A percentile compares a stretch with the other conserved stretches of the same genome.
These are phyloP conservation scores for Metacarcinus magister DNA, from an alignment of 2,888 invertebrate genomes.

Conservation along the genomic window DNA sequence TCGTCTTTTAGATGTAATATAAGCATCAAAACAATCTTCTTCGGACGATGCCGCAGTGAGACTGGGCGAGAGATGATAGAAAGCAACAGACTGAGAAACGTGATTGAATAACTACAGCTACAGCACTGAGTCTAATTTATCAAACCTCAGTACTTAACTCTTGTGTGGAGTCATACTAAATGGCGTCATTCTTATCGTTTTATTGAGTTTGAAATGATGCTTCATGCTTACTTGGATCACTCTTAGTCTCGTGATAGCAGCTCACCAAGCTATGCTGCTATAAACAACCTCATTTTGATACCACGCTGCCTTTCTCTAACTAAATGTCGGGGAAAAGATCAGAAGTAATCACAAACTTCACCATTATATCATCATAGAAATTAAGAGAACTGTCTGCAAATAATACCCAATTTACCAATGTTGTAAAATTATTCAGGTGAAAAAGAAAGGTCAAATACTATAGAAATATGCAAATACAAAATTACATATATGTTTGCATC, in stretches of 20 bases:
- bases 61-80: not conserved
- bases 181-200: not conserved
- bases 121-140: not conserved
- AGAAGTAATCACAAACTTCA: not conserved
- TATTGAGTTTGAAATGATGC: not conserved
- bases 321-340: not conserved
- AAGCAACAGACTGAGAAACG: not conserved
- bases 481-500: too few relatives aligned
- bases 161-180: not conserved
- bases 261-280: not conserved
- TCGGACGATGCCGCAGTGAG: too few relatives aligned
- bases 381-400: not conserved
- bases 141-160: too few relatives aligned
- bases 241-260: not conserved
- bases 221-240: not conserved
- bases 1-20: not conserved
- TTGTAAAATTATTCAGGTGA: not conserved
- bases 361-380: not conserved
- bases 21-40: too few relatives aligned
- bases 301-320: not conserved
- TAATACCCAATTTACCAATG: not conserved
- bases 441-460: too few relatives aligned
- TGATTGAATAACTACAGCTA: not conserved
- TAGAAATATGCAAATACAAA: not conserved
- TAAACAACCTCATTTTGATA: not conserved